Evolutionary conservation across 2,113 vertebrate species (phyloP), one percentile per base, ranked within the genome.

Genomic region (Hippocampus zosterae): DNA sequence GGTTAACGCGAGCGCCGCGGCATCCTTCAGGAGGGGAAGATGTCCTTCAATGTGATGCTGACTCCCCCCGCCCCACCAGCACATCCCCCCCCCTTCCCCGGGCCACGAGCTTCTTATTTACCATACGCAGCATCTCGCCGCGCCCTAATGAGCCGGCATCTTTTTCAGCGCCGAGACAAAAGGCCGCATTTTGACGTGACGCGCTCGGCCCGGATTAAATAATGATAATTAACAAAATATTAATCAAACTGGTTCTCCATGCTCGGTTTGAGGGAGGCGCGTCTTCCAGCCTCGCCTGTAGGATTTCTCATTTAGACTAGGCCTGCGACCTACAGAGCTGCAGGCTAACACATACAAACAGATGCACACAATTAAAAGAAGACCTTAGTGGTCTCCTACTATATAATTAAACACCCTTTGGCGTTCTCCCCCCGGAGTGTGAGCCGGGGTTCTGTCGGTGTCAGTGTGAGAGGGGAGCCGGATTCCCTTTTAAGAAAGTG

Each of bases 181-280:
- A 85, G 82, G 84, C 78, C 82, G 67, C 44, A 8, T 71, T 37
- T 48, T 67, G 68, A 87, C 77, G 75, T 70, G 78, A 76, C 68
- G 66, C 55, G 78, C 65, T 72, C 85, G 81, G 79, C 79, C 72
- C 60, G 87, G 82, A 90, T 84, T 85, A 88, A 92, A 91, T 88
- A 90, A 90, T 88, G 83, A 87, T 87, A 92, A 91, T 91, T 89
- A 90, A 88, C 87, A 85, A 92, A 91, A 91, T 90, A 91, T 91
- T 85, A 88, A 90, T 88, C 83, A 86, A 90, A 87, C 82, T 78
- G 52, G 71, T 78, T 86, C 62, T 79, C 77, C 52, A 53, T 19
- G 81, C 72, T 23, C 75, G 82, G 78, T 83, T 72, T 76, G 70
- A 70, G 76, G 82, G 80, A 83, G 85, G 85, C 55, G 40, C 78